Conservation (phyloP, 1,140 invertebrate genomes). For the Musca domestica region DNA sequence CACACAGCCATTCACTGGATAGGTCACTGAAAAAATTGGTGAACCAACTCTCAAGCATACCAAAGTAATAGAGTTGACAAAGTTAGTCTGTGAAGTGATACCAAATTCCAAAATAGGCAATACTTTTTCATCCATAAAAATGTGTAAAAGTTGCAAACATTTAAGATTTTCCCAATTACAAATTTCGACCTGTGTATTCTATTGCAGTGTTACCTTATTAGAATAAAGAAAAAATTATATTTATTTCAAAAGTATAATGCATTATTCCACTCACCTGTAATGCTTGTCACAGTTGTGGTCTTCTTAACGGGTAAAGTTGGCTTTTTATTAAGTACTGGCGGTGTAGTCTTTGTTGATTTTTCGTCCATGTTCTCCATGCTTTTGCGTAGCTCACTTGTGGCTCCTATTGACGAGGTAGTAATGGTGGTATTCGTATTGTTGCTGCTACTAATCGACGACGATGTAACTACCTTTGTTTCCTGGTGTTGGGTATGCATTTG, state of each 20-base stretch:
- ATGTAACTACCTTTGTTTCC: slow-evolving; percentile 26
- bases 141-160: too few relatives aligned
- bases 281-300: slow-evolving; percentile 59
- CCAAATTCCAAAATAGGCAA: too few relatives aligned
- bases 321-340: slow-evolving; percentile 58
- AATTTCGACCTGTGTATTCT: too few relatives aligned
- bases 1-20: too few relatives aligned
- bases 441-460: slow-evolving; percentile 18
- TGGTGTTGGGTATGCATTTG: slow-evolving; percentile 29
- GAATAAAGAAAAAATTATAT: too few relatives aligned
- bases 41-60: too few relatives aligned
- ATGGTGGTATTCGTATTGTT: slow-evolving; percentile 26
- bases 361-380: slow-evolving; percentile 51
- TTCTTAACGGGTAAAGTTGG: slow-evolving; percentile 64
- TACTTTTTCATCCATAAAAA: too few relatives aligned
- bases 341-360: slow-evolving; percentile 44
- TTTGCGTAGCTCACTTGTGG: slow-evolving; percentile 40
- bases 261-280: slow-evolving; percentile 44
- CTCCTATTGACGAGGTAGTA: slow-evolving; percentile 22
- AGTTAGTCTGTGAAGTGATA: too few relatives aligned
- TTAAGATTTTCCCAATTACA: too few relatives aligned
- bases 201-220: background rate
- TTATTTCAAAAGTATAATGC: background rate
- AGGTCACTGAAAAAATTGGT: too few relatives aligned
- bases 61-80: too few relatives aligned